phyloP scores from a whole-genome alignment of 2,113 vertebrate genomes.

The Chrysemys picta region DNA sequence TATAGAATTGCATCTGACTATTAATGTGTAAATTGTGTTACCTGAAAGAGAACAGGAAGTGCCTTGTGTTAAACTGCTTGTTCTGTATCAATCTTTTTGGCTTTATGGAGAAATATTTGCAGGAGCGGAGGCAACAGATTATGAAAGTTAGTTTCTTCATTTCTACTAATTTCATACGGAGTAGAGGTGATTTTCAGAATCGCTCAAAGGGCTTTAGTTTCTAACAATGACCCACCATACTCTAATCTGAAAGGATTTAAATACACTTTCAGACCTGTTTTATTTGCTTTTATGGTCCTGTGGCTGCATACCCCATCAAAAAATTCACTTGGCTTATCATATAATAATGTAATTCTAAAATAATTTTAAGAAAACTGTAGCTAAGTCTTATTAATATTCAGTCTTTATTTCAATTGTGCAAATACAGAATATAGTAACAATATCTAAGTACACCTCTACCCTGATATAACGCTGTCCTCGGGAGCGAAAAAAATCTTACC shows the following conservation, averaged over 20 bases:
- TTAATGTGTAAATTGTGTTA: not conserved
- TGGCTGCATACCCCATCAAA: constrained; percentile 14
- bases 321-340: constrained; percentile 26
- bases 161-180: fast-evolving
- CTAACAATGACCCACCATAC: constrained; percentile 6
- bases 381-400: not conserved
- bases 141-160: not conserved
- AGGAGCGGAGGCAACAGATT: not conserved
- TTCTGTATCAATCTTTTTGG: not conserved
- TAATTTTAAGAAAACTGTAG: constrained; percentile 12
- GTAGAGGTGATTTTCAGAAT: not conserved
- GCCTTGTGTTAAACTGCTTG: not conserved
- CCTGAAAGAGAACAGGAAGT: not conserved
- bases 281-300: not conserved
- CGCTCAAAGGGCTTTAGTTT: constrained; percentile 41
- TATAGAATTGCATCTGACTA: not conserved
- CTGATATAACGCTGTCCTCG: no score
- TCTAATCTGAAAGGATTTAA: not conserved
- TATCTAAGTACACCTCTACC: not conserved
- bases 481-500: no score
- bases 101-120: not conserved
- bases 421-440: not conserved
- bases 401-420: not conserved
- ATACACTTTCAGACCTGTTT: not conserved
- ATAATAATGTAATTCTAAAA: constrained; percentile 2